phyloP scores from a whole-genome alignment of 2,797 vertebrate genomes.

The Helarctos malayanus region DNA sequence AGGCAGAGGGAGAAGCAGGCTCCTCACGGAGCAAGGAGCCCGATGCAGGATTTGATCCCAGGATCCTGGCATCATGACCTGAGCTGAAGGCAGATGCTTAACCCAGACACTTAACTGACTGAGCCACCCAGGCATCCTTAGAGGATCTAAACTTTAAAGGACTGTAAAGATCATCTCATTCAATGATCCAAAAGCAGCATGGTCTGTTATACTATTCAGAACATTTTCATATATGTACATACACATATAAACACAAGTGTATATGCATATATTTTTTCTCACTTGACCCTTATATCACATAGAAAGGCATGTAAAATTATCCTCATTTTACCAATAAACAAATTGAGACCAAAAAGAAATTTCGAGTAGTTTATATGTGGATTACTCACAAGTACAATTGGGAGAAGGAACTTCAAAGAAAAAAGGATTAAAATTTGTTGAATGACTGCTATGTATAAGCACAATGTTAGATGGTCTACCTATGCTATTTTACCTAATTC shows the following conservation, averaged over 20 bases:
- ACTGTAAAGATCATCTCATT: neutral
- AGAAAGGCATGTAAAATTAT: neutral
- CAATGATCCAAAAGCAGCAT: neutral
- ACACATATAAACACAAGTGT: neutral
- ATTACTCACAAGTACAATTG: neutral
- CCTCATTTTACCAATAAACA: neutral
- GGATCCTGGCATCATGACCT: neutral
- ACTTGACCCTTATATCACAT: neutral
- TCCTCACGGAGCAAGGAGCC: neutral
- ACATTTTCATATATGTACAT: neutral
- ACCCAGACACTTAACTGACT: neutral
- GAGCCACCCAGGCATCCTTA: neutral
- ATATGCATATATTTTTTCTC: neutral
- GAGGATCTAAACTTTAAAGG: neutral
- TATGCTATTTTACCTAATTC: neutral
- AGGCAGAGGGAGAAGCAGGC: neutral
- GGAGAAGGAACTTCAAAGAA: no score
- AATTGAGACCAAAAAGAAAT: neutral
- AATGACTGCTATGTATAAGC: neutral
- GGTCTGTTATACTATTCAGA: neutral
- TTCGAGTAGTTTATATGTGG: neutral
- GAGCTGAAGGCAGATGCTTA: neutral
- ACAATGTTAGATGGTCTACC: neutral
- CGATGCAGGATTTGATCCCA: neutral
- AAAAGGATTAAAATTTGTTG: neutral